A percentile compares a stretch with the other conserved stretches of the same genome.
phyloP scores from a whole-genome alignment of 2,797 vertebrate species.

The Anguilla megastoma region DNA sequence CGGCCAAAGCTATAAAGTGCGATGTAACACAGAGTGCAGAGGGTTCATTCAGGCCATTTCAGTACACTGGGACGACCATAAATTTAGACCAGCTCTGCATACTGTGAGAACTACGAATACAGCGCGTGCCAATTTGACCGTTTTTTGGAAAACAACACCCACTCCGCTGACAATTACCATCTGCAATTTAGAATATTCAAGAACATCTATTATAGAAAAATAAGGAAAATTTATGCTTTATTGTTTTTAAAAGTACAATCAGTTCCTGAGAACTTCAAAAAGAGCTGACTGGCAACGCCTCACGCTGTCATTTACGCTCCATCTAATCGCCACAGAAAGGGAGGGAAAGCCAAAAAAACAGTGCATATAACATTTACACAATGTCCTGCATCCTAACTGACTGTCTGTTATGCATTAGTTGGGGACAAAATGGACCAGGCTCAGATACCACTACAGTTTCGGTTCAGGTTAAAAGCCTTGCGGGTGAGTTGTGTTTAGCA shows the following conservation, averaged over 20 bases:
- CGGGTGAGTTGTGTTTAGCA: constrained; percentile 36
- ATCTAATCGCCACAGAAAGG: neutral
- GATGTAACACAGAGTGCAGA: neutral
- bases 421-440: constrained; percentile 50
- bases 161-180: neutral
- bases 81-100: neutral
- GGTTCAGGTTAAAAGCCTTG: constrained; percentile 38
- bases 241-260: neutral
- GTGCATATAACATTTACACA: constrained; percentile 55
- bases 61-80: neutral
- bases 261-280: neutral
- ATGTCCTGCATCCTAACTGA: constrained; percentile 58
- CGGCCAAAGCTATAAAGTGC: neutral
- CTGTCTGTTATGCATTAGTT: constrained; percentile 51
- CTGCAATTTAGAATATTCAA: neutral
- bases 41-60: neutral
- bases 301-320: neutral
- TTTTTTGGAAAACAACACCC: neutral
- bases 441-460: constrained; percentile 49
- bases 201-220: neutral
- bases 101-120: neutral
- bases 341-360: constrained; percentile 8
- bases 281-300: neutral
- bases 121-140: neutral
- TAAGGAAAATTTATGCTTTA: neutral